Evolutionary conservation across 2,888 invertebrate genomes (phyloP).

Genomic region (Apamea anceps): DNA sequence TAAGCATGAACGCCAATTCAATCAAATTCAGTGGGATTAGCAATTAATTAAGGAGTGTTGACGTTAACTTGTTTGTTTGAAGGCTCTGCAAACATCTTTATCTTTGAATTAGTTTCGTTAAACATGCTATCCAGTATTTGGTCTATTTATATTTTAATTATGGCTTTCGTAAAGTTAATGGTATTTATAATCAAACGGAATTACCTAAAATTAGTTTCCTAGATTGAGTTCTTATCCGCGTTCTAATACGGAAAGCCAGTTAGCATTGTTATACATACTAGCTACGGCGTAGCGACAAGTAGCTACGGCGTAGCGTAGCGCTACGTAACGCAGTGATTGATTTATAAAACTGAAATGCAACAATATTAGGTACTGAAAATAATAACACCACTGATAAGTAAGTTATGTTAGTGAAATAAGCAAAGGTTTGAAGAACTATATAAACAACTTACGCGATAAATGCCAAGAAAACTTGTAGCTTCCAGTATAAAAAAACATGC

Average conservation of each 20-base stretch:
- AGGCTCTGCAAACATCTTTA: background rate
- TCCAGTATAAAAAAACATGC: background rate
- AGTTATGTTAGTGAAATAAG: background rate
- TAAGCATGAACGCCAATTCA: background rate
- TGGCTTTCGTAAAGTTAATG: background rate
- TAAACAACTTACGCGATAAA: background rate
- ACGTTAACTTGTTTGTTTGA: conserved; percentile 11
- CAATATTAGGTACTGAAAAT: background rate
- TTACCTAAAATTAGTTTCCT: background rate
- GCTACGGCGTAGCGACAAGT: background rate
- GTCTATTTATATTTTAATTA: conserved; percentile 3
- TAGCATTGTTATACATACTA: background rate
- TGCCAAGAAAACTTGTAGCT: background rate
- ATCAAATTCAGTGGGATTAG: conserved; percentile 7
- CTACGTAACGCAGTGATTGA: background rate
- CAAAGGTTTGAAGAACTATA: background rate
- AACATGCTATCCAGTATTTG: conserved; percentile 7
- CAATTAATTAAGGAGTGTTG: conserved; percentile 8
- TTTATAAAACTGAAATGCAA: background rate
- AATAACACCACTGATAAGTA: background rate
- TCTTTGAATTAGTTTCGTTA: conserved; percentile 19
- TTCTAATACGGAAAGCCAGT: no score
- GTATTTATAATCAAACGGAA: background rate
- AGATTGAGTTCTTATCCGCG: no score
- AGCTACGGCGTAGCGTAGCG: background rate